These are phyloP conservation scores for Patagioenas fasciata DNA, from an alignment of 2,113 vertebrate genomes.

Conservation along the genomic window DNA sequence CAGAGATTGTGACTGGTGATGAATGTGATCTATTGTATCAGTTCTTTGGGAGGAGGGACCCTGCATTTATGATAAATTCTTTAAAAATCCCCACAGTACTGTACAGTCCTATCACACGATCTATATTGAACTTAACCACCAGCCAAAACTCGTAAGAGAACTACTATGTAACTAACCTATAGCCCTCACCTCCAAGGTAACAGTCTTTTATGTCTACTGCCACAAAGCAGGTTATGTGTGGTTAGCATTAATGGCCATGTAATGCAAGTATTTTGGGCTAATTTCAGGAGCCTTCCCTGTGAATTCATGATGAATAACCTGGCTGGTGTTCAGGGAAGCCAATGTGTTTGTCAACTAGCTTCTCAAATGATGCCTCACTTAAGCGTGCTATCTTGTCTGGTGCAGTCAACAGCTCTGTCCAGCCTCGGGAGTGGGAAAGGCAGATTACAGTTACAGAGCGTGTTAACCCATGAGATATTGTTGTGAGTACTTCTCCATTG, in stretches of 20 bases:
- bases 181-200: neutral
- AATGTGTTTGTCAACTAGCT: neutral
- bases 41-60: neutral
- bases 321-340: neutral
- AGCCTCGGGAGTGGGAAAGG: neutral
- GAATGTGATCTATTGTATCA: neutral
- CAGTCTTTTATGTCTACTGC: neutral
- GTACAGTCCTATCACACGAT: neutral
- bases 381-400: neutral
- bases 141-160: neutral
- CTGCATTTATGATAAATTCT: neutral
- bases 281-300: neutral
- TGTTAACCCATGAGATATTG: slow-evolving; percentile 15
- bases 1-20: slow-evolving; percentile 86
- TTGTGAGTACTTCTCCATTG: slow-evolving; percentile 41
- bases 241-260: neutral
- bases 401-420: neutral
- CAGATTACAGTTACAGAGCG: neutral
- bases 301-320: neutral
- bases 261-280: neutral
- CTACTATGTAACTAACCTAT: neutral
- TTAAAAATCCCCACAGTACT: neutral
- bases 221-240: neutral
- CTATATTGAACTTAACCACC: neutral
- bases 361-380: neutral